A percentile compares a stretch with the other conserved stretches of the same genome.
These are phyloP conservation scores for Hemicordylus capensis DNA, from an alignment of 2,113 vertebrate species.

Conservation along the genomic window DNA sequence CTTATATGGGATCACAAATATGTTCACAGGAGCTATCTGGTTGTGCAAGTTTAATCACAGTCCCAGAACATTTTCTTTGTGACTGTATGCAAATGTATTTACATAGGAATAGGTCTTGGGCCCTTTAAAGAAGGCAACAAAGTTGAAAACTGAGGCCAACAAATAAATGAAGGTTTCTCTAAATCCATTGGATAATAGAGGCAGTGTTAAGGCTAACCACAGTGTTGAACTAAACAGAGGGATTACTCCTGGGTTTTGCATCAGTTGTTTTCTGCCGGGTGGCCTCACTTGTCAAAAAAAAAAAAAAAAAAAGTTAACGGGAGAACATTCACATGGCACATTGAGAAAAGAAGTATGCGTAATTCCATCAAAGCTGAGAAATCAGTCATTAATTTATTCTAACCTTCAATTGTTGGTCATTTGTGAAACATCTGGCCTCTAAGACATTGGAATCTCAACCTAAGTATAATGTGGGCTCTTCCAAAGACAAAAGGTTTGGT, in stretches of 20 bases:
- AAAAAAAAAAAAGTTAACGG: slow-evolving; percentile 84
- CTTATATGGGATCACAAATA: slow-evolving; percentile 77
- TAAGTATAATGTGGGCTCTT: slow-evolving; percentile 64
- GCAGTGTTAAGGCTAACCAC: slow-evolving; percentile 98
- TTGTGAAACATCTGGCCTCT: slow-evolving; percentile 93
- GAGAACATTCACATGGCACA: slow-evolving; percentile 91
- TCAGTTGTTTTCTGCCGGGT: slow-evolving; percentile 99
- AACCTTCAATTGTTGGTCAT: slow-evolving; percentile 89
- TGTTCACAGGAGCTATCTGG: slow-evolving; percentile 62
- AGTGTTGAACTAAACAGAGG: slow-evolving; percentile 93
- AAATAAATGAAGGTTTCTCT: slow-evolving; percentile 98
- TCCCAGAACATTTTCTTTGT: slow-evolving; percentile 80
- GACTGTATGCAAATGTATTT: slow-evolving; percentile 87
- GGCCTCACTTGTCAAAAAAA: slow-evolving; percentile 96
- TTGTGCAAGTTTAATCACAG: slow-evolving; percentile 75
- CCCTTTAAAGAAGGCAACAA: slow-evolving; percentile 81
- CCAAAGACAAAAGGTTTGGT: slow-evolving; percentile 54
- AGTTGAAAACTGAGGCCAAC: slow-evolving; percentile 89
- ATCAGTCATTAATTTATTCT: slow-evolving; percentile 99
- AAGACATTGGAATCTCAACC: slow-evolving; percentile 79
- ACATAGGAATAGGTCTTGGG: slow-evolving; percentile 83
- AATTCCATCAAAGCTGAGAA: slow-evolving; percentile 99
- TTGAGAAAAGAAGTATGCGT: slow-evolving; percentile 95
- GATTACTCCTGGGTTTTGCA: slow-evolving; percentile 99
- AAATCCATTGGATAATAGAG: slow-evolving; percentile 99